Evolutionary conservation across 2,113 vertebrate genomes (phyloP).

Genomic region (Fregetta grallaria): DNA sequence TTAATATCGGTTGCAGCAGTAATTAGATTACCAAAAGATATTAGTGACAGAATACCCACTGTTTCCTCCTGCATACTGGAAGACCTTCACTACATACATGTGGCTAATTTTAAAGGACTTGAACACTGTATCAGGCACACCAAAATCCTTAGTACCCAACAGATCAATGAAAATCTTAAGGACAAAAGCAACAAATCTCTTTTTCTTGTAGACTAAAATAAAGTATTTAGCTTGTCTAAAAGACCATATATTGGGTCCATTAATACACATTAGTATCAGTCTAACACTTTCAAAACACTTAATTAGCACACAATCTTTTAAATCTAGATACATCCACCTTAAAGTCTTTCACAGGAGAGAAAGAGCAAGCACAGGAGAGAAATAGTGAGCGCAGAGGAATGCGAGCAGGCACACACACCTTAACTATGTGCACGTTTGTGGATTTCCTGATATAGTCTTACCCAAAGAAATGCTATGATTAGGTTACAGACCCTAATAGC

Average conservation of each 20-base stretch:
- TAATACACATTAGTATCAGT: not conserved
- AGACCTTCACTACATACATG: not conserved
- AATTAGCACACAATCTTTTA: not conserved
- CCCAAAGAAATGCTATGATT: not conserved
- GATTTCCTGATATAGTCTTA: not conserved
- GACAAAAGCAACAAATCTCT: not conserved
- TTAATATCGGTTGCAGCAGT: not conserved
- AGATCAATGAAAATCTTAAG: not conserved
- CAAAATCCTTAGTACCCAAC: not conserved
- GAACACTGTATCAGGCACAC: not conserved
- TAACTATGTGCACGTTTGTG: not conserved
- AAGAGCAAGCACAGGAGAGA: not conserved
- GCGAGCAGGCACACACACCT: not conserved
- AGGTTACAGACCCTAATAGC: not conserved
- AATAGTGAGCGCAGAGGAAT: rapidly evolving
- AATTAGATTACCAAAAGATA: not conserved
- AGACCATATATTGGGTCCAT: not conserved
- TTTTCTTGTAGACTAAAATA: not conserved
- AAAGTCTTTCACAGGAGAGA: not conserved
- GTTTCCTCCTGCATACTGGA: not conserved
- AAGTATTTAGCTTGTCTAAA: not conserved
- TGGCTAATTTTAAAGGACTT: not conserved
- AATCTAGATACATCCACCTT: not conserved
- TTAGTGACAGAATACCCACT: not conserved
- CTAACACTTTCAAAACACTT: not conserved